These are phyloP conservation scores for Bruchidius siliquastri DNA, from an alignment of 2,888 invertebrate species.

Conservation along the genomic window DNA sequence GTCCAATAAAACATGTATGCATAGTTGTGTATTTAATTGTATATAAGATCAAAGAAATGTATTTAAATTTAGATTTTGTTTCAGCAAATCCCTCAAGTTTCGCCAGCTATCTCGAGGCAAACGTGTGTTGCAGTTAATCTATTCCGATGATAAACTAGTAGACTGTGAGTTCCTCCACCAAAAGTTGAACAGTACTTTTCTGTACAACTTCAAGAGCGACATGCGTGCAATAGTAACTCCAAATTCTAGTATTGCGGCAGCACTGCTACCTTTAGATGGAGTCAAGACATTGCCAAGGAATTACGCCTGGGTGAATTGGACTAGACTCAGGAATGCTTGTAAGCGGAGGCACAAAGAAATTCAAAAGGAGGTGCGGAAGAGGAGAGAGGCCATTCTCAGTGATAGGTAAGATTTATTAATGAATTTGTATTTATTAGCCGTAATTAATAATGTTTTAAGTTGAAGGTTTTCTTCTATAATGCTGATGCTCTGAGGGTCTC, in stretches of 20 bases:
- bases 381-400: constrained; percentile 13
- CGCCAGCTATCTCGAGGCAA: neutral
- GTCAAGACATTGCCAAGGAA: constrained; percentile 51
- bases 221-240: constrained; percentile 42
- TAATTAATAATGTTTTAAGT: too few relatives aligned
- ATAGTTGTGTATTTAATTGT: too few relatives aligned
- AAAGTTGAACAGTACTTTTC: constrained; percentile 52
- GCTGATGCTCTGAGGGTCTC: too few relatives aligned
- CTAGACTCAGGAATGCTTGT: constrained; percentile 55
- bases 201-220: constrained; percentile 56
- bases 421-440: neutral
- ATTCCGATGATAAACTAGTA: constrained; percentile 56
- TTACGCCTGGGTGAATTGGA: constrained; percentile 58
- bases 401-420: constrained; percentile 20
- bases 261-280: constrained; percentile 4
- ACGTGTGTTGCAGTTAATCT: constrained; percentile 62
- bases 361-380: constrained; percentile 9
- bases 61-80: neutral
- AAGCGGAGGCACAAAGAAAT: constrained; percentile 43
- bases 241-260: neutral
- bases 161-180: constrained; percentile 66
- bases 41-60: too few relatives aligned
- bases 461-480: too few relatives aligned
- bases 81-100: neutral
- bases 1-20: too few relatives aligned